Conservation (phyloP, 2,113 vertebrate genomes). For the Kryptolebias marmoratus region DNA sequence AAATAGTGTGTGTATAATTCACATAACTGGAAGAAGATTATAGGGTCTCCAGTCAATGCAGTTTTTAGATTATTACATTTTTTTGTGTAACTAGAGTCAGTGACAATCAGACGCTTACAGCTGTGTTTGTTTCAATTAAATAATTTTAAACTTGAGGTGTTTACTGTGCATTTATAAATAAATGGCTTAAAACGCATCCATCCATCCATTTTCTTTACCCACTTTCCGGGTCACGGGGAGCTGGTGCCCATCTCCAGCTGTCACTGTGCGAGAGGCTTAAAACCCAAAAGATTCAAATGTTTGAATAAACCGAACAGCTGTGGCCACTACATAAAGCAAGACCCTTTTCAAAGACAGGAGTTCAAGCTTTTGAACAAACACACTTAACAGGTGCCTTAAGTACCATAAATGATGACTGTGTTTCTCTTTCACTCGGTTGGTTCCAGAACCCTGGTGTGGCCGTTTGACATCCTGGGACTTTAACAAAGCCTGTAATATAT, state of each 20-base stretch:
- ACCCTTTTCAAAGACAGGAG: neutral
- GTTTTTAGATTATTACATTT: neutral
- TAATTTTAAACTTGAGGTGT: neutral
- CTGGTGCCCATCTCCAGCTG: too few relatives aligned
- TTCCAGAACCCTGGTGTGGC: neutral
- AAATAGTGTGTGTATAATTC: neutral
- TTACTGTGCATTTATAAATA: neutral
- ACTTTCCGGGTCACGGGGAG: too few relatives aligned
- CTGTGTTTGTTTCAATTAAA: neutral
- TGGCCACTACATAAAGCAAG: neutral
- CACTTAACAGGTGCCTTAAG: slow-evolving; percentile 2
- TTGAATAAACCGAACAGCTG: slow-evolving; percentile 1
- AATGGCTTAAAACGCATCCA: neutral
- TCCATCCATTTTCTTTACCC: too few relatives aligned
- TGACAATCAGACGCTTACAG: neutral
- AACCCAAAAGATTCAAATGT: neutral
- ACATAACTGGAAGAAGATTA: neutral
- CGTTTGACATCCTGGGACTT: neutral
- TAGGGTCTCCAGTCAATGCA: neutral
- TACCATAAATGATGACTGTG: neutral
- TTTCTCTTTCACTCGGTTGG: neutral
- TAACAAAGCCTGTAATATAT: neutral
- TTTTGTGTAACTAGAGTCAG: neutral
- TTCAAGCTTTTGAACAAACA: neutral
- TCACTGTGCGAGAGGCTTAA: neutral